Conservation (phyloP, 2,113 vertebrate species). For the Ochotona curzoniae region DNA sequence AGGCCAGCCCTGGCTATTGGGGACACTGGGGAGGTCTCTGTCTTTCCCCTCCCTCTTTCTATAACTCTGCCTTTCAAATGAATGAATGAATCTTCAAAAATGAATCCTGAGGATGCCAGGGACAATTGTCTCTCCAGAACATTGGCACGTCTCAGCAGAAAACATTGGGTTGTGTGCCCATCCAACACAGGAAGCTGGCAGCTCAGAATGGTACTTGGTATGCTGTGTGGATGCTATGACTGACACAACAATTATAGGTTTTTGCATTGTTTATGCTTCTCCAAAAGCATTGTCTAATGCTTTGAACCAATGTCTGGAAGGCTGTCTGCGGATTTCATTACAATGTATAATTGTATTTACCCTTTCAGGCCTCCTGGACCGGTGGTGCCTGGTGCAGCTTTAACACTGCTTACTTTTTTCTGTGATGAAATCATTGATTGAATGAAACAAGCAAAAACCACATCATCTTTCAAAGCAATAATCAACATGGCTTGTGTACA, state of each 20-base stretch:
- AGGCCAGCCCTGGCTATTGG: no score
- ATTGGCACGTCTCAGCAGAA: constrained; percentile 76
- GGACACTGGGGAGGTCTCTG: no score
- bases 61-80: no score
- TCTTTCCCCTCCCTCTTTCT: no score
- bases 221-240: constrained; percentile 85
- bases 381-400: constrained; percentile 64
- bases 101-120: background rate
- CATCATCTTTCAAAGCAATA: constrained; percentile 69
- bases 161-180: constrained; percentile 72
- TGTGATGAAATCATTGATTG: constrained; percentile 83
- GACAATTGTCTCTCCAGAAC: background rate
- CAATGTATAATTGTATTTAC: constrained; percentile 81
- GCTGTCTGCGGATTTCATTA: constrained; percentile 79
- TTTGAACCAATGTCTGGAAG: constrained; percentile 77
- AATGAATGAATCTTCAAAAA: no score
- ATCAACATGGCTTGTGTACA: constrained; percentile 62
- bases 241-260: constrained; percentile 88
- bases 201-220: constrained; percentile 84
- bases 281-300: constrained; percentile 79
- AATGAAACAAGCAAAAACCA: constrained; percentile 67
- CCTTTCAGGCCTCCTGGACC: constrained; percentile 66
- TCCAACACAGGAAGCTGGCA: constrained; percentile 24
- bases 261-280: constrained; percentile 88
- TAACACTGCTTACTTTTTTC: constrained; percentile 69